phyloP scores from a whole-genome alignment of 1,140 invertebrate genomes.

The Magallana angulata region DNA sequence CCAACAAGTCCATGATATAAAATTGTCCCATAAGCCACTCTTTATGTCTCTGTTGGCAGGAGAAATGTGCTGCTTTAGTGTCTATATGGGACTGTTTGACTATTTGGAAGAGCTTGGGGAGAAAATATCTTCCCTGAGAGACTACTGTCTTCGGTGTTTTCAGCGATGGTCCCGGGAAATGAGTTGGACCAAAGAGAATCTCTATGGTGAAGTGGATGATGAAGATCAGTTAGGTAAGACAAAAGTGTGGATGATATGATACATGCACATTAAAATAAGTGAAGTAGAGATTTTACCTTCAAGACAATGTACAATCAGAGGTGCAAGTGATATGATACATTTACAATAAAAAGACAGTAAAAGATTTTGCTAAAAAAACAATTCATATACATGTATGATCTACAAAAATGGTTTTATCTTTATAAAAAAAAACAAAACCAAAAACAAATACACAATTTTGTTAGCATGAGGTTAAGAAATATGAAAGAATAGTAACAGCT shows the following conservation, averaged over 20 bases:
- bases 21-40: conserved; percentile 64
- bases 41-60: conserved; percentile 67
- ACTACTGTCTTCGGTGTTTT: conserved; percentile 69
- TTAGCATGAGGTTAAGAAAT: too few relatives aligned
- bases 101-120: conserved; percentile 67
- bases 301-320: too few relatives aligned
- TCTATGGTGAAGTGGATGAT: conserved; percentile 58
- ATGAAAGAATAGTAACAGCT: too few relatives aligned
- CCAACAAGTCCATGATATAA: conserved; percentile 60
- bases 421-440: too few relatives aligned
- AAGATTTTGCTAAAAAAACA: too few relatives aligned
- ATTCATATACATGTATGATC: too few relatives aligned
- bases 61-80: conserved; percentile 68
- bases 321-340: too few relatives aligned
- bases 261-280: background rate
- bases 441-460: too few relatives aligned
- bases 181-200: conserved; percentile 70
- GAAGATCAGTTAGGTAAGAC: conserved; percentile 49
- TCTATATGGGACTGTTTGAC: conserved; percentile 63
- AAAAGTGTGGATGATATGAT: background rate
- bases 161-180: conserved; percentile 72
- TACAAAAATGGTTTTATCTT: too few relatives aligned
- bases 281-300: too few relatives aligned
- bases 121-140: conserved; percentile 67
- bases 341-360: too few relatives aligned